These are phyloP conservation scores for Drepana arcuata DNA, from an alignment of 1,140 invertebrate species.

Conservation along the genomic window DNA sequence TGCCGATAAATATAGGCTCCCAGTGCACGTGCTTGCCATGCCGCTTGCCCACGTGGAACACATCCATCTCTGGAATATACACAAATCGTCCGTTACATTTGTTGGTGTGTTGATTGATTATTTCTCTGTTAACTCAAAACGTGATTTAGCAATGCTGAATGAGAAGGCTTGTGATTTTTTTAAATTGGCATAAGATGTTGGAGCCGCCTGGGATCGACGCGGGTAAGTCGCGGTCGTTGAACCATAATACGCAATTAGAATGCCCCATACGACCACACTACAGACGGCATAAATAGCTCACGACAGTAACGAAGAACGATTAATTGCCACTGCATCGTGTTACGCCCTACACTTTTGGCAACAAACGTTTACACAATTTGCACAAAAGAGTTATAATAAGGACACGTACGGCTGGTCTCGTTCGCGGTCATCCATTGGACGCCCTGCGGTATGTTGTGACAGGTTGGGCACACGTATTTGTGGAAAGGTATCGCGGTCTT, in stretches of 20 bases:
- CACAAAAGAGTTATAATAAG: not conserved
- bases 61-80: constrained; percentile 73
- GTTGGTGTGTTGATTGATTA: not conserved
- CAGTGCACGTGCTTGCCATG: constrained; percentile 86
- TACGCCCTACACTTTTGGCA: constrained; percentile 16
- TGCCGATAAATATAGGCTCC: constrained; percentile 93
- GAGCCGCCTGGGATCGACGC: constrained; percentile 30
- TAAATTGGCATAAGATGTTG: constrained; percentile 44
- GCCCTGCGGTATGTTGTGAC: constrained; percentile 89
- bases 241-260: constrained; percentile 68
- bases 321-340: constrained; percentile 40
- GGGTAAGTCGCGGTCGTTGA: constrained; percentile 45
- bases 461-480: constrained; percentile 89
- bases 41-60: constrained; percentile 89
- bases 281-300: constrained; percentile 58
- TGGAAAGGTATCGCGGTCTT: constrained; percentile 91
- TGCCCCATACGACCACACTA: constrained; percentile 55
- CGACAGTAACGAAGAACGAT: constrained; percentile 47
- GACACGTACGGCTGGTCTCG: constrained; percentile 73
- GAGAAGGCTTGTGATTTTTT: constrained; percentile 36
- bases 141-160: constrained; percentile 8
- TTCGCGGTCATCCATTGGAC: constrained; percentile 85
- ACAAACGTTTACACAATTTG: not conserved
- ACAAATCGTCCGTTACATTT: not conserved
- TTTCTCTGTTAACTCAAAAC: no score